Conservation (phyloP, 2,888 invertebrate species). For the Mongoloraphidia duomilia region DNA sequence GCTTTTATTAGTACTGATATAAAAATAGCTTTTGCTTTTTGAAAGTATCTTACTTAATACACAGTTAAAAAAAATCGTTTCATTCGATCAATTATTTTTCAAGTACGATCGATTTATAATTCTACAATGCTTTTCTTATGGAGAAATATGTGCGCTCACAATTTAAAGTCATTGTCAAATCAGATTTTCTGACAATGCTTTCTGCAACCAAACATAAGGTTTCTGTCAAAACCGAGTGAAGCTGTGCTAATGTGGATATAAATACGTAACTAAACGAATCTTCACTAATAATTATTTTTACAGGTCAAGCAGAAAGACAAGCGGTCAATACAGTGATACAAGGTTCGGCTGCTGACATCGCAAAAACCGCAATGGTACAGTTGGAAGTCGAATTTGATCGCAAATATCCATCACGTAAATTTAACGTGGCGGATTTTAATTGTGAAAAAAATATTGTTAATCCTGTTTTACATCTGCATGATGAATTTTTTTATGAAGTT, state of each 20-base stretch:
- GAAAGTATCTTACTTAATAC: no score
- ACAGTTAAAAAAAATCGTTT: no score
- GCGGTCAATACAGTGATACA: slow-evolving; percentile 92
- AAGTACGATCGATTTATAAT: no score
- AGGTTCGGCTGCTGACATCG: slow-evolving; percentile 92
- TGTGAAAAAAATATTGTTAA: slow-evolving; percentile 31
- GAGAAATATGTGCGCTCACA: no score
- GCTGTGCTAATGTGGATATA: no score
- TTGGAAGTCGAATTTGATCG: slow-evolving; percentile 46
- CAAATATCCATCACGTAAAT: slow-evolving; percentile 25
- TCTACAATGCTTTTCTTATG: no score
- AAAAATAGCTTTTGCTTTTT: neutral
- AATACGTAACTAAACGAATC: no score
- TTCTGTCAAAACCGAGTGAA: neutral
- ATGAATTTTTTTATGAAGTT: slow-evolving; percentile 91
- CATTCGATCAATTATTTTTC: no score
- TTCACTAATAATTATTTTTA: slow-evolving; percentile 10
- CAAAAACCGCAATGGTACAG: slow-evolving; percentile 76
- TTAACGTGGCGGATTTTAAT: slow-evolving; percentile 4
- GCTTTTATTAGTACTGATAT: neutral
- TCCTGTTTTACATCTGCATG: slow-evolving; percentile 84
- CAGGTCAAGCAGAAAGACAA: slow-evolving; percentile 83
- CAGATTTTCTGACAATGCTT: no score
- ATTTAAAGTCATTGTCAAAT: no score
- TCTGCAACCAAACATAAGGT: no score